Conservation (phyloP, 2,888 invertebrate species). For the Oxyteleia sp. region DNA sequence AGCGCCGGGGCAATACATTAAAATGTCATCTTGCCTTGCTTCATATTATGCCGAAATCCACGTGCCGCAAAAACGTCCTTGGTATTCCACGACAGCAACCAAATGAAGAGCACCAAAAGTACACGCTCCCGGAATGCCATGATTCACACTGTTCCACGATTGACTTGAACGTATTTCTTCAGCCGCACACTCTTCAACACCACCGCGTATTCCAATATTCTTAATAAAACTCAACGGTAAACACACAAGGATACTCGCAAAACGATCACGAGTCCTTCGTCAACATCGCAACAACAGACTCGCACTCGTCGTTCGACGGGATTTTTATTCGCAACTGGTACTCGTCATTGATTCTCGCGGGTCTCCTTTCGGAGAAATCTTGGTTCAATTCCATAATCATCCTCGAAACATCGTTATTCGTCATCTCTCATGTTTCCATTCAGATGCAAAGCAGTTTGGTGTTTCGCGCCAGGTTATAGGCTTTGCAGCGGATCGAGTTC, state of each 20-base stretch:
- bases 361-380: conserved; percentile 55
- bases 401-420: conserved; percentile 48
- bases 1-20: conserved; percentile 13
- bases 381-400: conserved; percentile 56
- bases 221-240: background rate
- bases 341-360: conserved; percentile 48
- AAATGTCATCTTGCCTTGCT: conserved; percentile 69
- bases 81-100: conserved; percentile 67
- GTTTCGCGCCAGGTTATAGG: conserved; percentile 28
- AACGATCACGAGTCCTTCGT: conserved; percentile 4
- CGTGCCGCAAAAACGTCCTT: conserved; percentile 69
- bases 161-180: conserved; percentile 11
- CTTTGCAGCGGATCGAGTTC: conserved; percentile 17
- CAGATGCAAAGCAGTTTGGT: conserved; percentile 31
- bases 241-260: conserved; percentile 7
- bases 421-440: conserved; percentile 48
- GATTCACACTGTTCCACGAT: conserved; percentile 54
- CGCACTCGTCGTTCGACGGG: conserved; percentile 34
- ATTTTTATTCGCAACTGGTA: conserved; percentile 27
- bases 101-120: conserved; percentile 54
- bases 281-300: conserved; percentile 19
- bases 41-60: conserved; percentile 71
- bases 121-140: conserved; percentile 66
- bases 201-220: background rate
- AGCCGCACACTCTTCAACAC: conserved; percentile 1